Evolutionary conservation across 2,113 vertebrate genomes (phyloP).

Genomic region (Trachemys scripta): DNA sequence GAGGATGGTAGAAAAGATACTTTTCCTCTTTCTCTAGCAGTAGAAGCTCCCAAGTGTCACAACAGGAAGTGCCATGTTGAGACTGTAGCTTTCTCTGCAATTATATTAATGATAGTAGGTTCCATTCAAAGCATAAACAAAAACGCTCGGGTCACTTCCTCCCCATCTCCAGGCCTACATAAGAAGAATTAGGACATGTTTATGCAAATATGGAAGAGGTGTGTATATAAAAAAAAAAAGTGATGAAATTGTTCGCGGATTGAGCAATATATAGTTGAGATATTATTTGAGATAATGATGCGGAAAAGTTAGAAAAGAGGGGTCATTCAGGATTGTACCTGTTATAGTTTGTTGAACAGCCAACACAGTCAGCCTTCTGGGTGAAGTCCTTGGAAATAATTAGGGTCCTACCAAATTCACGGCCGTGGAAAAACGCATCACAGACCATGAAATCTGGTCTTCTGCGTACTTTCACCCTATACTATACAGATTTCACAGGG

Average conservation of each 20-base stretch:
- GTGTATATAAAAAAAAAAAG: conserved; percentile 6
- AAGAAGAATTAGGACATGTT: neutral
- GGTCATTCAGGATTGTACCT: conserved; percentile 15
- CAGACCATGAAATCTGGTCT: too few species aligned
- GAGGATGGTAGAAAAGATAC: conserved; percentile 18
- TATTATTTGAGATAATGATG: conserved; percentile 22
- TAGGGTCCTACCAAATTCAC: too few species aligned
- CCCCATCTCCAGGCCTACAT: neutral
- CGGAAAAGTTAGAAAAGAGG: neutral
- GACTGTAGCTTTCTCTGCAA: neutral
- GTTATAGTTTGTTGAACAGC: neutral
- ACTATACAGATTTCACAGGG: too few species aligned
- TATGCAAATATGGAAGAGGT: conserved; percentile 1
- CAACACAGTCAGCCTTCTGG: neutral
- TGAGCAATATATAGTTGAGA: conserved; percentile 39
- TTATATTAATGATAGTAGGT: neutral
- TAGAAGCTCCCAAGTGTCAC: conserved; percentile 25
- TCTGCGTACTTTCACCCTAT: too few species aligned
- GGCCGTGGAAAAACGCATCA: too few species aligned
- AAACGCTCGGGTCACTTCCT: conserved; percentile 35
- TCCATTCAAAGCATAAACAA: conserved; percentile 39
- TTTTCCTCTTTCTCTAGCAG: conserved; percentile 39
- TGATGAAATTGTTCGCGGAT: neutral
- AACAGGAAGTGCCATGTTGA: conserved; percentile 24
- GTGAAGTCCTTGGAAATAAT: neutral